Base-by-base conservation (phyloP, 2,797 vertebrate species). In the Molossus molossus region DNA sequence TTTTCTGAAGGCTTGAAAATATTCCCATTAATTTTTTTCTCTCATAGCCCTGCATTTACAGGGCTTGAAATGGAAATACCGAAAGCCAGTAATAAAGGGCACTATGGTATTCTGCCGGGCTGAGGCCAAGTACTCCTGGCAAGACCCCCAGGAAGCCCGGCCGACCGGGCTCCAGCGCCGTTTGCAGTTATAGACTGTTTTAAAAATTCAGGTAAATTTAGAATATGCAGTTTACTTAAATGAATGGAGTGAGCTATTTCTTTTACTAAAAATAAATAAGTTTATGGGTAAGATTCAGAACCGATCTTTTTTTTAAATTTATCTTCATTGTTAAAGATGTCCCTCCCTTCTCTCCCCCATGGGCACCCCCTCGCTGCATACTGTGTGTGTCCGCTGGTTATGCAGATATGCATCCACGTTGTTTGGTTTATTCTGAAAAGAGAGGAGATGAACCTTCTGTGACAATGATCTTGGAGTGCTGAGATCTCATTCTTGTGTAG, bases 1-100 rank as follows among this genome's bases (percentile, higher is more conserved):
- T 96, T 98, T 98, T 97, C 97, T 48, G 45, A 96, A 97, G 96
- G 96, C 92, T 97, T 96, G 92, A 96, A 98, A 97, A 97, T 97
- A 97, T 97, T 97, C 95, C 96, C 95, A 96, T 97, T 97, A 97
- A 96, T 95, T 97, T 96, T 95, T 94, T 83, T 37, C 92, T 65
- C 87, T 77, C 33, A 9, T 70, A 94, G 92, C 40, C 77, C 67
- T 91, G 96, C 92, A 86, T 96, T 97, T 97, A 96, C 92, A 94
- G 85, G 81, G 67, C 85, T 96, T 94, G 94, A 94, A 95, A 96
- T 96, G 97, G 96, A 98, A 97, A 98, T 86, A 97, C 83, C 79
- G 92, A 95, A 96, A 87, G 45, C 95, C 18, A 72, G 82, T 80
- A 94, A 96, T 94, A 60, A 96, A 96, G 88, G 85, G 86, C 62